Conservation (phyloP, 2,797 vertebrate species). For the Orientallactaga sibirica region DNA sequence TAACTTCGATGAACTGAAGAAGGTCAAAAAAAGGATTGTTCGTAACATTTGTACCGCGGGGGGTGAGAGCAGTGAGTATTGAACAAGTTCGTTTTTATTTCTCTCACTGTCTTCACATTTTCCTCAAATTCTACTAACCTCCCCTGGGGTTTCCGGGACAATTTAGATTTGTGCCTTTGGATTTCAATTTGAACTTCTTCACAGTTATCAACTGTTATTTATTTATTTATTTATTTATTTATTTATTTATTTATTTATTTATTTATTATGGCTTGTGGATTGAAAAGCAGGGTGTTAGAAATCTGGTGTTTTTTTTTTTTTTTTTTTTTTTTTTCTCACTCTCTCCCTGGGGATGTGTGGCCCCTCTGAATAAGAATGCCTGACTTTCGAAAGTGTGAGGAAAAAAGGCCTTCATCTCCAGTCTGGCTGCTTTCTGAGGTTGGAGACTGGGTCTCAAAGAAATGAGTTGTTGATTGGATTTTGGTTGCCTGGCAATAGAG, state of each 20-base stretch:
- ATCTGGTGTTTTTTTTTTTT: neutral
- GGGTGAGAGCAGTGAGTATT: slow-evolving; percentile 81
- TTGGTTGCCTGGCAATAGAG: neutral
- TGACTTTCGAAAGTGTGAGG: neutral
- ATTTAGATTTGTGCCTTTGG: neutral
- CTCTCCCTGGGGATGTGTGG: neutral
- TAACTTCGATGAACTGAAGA: slow-evolving; percentile 78
- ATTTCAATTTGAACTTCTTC: slow-evolving; percentile 16
- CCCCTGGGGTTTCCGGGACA: neutral
- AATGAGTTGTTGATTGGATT: neutral
- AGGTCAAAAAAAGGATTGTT: slow-evolving; percentile 83
- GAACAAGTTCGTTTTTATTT: no score
- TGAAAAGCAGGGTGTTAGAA: neutral
- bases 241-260: neutral
- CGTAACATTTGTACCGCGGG: slow-evolving; percentile 78
- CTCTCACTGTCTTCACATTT: neutral
- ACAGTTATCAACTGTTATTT: neutral
- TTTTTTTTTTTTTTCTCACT: no score
- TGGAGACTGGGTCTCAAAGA: neutral
- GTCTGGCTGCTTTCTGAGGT: neutral
- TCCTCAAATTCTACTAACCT: neutral
- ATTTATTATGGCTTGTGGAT: neutral
- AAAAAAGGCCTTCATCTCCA: neutral
- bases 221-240: neutral
- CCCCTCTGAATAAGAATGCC: neutral